A percentile compares a stretch with the other conserved stretches of the same genome.
Conservation (phyloP, 2,113 vertebrate species). For the Seriola quinqueradiata region DNA sequence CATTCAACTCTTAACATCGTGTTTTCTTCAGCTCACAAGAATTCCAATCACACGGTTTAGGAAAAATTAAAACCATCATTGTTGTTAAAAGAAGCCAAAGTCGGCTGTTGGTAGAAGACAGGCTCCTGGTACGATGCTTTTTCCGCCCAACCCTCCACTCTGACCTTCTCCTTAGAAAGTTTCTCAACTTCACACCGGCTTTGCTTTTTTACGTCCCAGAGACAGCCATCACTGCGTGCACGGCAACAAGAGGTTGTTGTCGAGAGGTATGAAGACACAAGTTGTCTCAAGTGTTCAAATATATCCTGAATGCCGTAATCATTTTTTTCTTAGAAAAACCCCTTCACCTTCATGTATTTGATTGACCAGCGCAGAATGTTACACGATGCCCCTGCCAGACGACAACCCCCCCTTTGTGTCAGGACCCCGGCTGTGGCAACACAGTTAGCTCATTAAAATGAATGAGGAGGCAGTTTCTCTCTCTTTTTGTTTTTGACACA, state of each 20-base stretch:
- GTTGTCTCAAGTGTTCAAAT: neutral
- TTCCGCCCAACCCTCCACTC: no score
- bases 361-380: neutral
- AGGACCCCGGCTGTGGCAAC: neutral
- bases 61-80: neutral
- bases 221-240: neutral
- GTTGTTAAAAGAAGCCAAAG: neutral
- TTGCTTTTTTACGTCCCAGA: neutral
- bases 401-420: neutral
- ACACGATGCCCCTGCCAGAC: neutral
- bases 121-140: no score
- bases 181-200: neutral
- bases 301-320: neutral
- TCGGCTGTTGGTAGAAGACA: neutral
- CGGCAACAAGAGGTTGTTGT: no score
- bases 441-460: constrained; percentile 29
- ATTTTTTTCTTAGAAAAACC: neutral
- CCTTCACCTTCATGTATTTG: neutral
- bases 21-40: no score
- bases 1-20: no score
- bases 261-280: neutral
- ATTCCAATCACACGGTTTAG: no score
- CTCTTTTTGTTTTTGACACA: neutral
- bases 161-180: neutral
- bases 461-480: constrained; percentile 1